These are phyloP conservation scores for Poecilobothrus nobilitatus DNA, from an alignment of 2,888 invertebrate genomes.

Conservation along the genomic window DNA sequence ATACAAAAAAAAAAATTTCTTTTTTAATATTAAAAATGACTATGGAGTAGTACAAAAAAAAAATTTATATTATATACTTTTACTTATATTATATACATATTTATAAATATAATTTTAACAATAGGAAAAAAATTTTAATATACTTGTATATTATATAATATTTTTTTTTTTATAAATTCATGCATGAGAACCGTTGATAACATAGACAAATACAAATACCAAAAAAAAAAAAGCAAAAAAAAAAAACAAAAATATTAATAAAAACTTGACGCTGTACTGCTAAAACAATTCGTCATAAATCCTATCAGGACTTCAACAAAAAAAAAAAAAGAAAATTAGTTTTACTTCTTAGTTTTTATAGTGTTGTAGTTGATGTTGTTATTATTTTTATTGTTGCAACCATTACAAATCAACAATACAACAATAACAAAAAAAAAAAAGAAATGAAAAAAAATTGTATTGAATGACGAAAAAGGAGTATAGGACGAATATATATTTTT, in stretches of 20 bases:
- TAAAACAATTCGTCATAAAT: neutral
- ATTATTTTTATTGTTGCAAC: neutral
- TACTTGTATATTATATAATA: neutral
- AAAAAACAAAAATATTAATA: too few species aligned
- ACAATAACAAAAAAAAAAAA: too few species aligned
- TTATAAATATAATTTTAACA: neutral
- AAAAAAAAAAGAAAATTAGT: too few species aligned
- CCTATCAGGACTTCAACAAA: neutral
- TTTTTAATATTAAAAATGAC: too few species aligned
- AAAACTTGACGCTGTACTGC: neutral
- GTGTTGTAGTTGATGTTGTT: neutral
- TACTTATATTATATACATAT: neutral
- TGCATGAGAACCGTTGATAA: constrained; percentile 1
- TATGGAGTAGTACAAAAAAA: too few species aligned
- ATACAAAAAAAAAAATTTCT: neutral
- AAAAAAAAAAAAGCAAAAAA: too few species aligned
- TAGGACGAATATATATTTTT: too few species aligned
- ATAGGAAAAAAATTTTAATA: neutral
- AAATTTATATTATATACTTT: too few species aligned
- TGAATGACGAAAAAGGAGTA: too few species aligned
- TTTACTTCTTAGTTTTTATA: neutral
- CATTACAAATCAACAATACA: neutral
- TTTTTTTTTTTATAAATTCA: neutral
- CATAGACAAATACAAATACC: neutral
- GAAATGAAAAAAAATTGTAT: too few species aligned